phyloP scores from a whole-genome alignment of 2,888 invertebrate species.

The Xanthia togata region DNA sequence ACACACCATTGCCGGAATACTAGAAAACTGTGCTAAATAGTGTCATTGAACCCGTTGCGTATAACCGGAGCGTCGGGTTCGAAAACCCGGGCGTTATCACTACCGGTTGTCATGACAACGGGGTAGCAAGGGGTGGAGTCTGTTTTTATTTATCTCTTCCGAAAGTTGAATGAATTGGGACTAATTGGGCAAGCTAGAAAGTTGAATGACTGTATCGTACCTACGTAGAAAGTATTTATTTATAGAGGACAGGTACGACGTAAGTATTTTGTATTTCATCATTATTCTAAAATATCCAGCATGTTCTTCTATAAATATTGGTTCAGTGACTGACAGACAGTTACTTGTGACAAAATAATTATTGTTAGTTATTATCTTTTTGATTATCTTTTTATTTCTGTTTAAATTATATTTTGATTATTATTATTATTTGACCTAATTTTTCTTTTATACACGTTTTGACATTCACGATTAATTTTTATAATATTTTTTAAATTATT shows the following conservation, averaged over 20 bases:
- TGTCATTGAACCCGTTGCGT: slow-evolving; percentile 56
- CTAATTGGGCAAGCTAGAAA: not conserved
- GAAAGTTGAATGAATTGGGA: slow-evolving; percentile 15
- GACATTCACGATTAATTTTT: no score
- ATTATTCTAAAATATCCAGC: no score
- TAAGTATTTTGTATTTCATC: not conserved
- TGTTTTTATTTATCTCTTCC: slow-evolving; percentile 32
- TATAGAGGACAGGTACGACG: not conserved
- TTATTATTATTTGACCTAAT: no score
- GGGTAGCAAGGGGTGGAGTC: slow-evolving; percentile 24
- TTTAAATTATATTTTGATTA: no score
- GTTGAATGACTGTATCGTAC: not conserved
- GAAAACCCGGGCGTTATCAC: slow-evolving; percentile 61
- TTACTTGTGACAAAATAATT: no score
- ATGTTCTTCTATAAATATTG: no score
- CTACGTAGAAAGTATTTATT: not conserved
- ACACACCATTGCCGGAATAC: slow-evolving; percentile 43
- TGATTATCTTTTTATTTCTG: no score
- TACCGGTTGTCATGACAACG: slow-evolving; percentile 54
- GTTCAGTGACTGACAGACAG: no score
- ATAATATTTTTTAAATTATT: no score
- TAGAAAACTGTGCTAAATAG: slow-evolving; percentile 63
- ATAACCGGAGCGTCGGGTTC: slow-evolving; percentile 51
- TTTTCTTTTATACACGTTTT: no score
- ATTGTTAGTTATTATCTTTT: no score